Evolutionary conservation across 2,888 invertebrate species (phyloP), one percentile per base, ranked within the genome.

Genomic region (Apamea anceps): DNA sequence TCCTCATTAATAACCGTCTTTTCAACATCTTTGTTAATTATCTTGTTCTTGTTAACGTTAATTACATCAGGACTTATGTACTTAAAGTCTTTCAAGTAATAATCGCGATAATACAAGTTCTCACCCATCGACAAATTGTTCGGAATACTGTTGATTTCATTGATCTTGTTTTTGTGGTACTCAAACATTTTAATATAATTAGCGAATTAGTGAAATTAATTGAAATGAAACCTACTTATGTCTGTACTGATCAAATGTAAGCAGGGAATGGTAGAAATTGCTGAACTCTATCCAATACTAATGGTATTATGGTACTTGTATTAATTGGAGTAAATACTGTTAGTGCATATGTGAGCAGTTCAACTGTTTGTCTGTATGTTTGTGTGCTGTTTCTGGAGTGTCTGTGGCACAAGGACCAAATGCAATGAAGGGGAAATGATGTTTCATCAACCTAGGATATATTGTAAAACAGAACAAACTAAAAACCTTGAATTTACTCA

Each of bases 1-100:
- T 88, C 75, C 15, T 86, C 84, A 80, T 74, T 85, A 12, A 82
- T 77, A 6, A 80, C 86, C 5, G 85, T 54, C 62, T 86, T 89
- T 65, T 87, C 81, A 48, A 81, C 77, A 84, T 88, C 72, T 57
- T 89, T 84, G 54, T 88, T 72, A 32, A 75, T 73, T 32, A 82
- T 81, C 6, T 85, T 89, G 77, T 80, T 80, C 71, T 86, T 90
- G 42, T 90, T 92, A 51, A 87, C 85, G 72, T 87, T 86, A 3
- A 94, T 70, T 62, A 90, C 91, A 78, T 94, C 92, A 0, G 95
- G 95, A 75, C 94, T 93, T 57, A 96, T 92, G 63, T 96, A 95
- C 85, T 94, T 94, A 75, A 94, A 96, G 80, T 96, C 96, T 85
- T 96, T 96, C 54, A 94, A 77, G 72, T 96, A 96, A 83, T 92